Evolutionary conservation across 2,888 invertebrate species (phyloP), one percentile per base, ranked within the genome.

Genomic region (Lasioglossum figueresi): DNA sequence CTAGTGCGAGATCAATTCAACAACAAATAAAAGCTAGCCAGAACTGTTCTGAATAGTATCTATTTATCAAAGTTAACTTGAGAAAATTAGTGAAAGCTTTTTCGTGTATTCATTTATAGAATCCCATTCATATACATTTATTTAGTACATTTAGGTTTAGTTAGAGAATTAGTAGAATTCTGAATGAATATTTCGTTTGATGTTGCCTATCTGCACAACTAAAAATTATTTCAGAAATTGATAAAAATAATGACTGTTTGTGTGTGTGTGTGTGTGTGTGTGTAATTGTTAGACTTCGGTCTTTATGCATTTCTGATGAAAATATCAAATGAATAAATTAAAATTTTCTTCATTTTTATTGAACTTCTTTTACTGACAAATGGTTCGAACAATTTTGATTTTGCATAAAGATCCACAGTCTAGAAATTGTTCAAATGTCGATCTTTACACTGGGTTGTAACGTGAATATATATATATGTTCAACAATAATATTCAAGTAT

Each of bases 41-140:
- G 23, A 23, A 0, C 23, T 8, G 52, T 52, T 23, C 8, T 8
- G 0, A 23, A 23, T n/a, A 56, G 23, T 23, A 4, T 12, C 4
- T 4, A 56, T 56, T 56, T 56, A n/a, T 56, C n/a, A 4, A n/a
- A 56, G 12, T n/a, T n/a, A 12, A n/a, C 4, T 56, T 56, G 12
- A n/a, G n/a, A n/a, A 43, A n/a, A n/a, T 56, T 56, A 23, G n/a
- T n/a, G 56, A 56, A n/a, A 56, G 56, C 56, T 56, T 56, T 56
- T 12, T 10, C 56, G 56, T n/a, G n/a, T n/a, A 56, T n/a, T 8
- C n/a, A 12, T 56, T 56, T 12, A 3, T 12, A 56, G 56, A 56
- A n/a, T 56, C 56, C 56, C 10, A n/a, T 3, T n/a, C 56, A 12
- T 56, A 3, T 4, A n/a, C n/a, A 12, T 56, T n/a, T 12, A 56